phyloP scores from a whole-genome alignment of 2,797 vertebrate species.

The Propithecus perrieri region DNA sequence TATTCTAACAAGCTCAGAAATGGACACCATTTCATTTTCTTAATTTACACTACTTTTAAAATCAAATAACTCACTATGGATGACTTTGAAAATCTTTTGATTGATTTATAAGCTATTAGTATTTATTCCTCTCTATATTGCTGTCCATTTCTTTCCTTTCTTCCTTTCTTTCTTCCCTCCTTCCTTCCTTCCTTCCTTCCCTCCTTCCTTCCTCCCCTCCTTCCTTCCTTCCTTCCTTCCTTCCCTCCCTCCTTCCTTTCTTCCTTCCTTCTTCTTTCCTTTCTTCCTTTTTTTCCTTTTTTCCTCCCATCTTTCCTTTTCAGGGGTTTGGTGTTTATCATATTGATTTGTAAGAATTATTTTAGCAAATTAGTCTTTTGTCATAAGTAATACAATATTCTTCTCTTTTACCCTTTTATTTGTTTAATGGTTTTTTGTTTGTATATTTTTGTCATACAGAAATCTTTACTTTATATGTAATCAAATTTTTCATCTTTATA shows the following conservation, averaged over 20 bases:
- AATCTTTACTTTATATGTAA: background rate
- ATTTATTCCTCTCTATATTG: background rate
- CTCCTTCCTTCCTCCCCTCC: background rate
- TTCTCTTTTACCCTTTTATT: background rate
- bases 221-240: background rate
- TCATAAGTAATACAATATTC: background rate
- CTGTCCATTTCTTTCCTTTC: rapidly evolving
- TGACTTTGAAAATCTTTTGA: background rate
- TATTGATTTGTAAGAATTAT: background rate
- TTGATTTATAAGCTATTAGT: background rate
- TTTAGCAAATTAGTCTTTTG: background rate
- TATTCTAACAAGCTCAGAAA: background rate
- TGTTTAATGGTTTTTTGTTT: background rate
- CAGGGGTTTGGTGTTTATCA: background rate
- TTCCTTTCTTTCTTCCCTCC: background rate
- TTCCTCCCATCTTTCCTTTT: background rate
- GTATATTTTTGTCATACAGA: background rate
- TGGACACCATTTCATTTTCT: background rate
- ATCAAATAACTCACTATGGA: background rate
- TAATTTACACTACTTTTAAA: background rate
- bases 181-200: background rate
- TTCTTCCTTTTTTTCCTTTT: background rate
- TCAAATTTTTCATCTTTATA: background rate
- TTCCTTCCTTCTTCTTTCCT: background rate
- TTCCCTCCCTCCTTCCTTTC: background rate